Conservation (phyloP, 2,888 invertebrate genomes). For the Agriopis leucophaearia region DNA sequence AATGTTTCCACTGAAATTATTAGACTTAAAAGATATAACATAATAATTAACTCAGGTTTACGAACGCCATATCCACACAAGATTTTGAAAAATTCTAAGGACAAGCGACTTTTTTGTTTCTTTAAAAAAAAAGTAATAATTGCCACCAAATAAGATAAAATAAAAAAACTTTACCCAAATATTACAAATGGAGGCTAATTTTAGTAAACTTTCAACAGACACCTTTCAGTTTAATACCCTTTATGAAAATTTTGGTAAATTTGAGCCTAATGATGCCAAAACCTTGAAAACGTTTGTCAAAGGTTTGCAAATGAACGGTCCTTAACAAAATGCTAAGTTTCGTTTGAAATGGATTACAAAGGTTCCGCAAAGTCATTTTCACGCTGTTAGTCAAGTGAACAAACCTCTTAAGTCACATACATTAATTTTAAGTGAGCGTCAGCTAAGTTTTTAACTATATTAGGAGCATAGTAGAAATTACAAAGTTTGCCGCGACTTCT, state of each 20-base stretch:
- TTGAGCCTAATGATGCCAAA: constrained; percentile 26
- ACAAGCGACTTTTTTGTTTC: too few relatives aligned
- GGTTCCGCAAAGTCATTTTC: constrained; percentile 36
- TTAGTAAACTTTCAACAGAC: not conserved
- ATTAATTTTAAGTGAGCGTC: constrained; percentile 32
- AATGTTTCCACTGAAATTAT: too few relatives aligned
- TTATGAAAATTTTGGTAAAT: constrained; percentile 21
- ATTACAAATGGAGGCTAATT: not conserved
- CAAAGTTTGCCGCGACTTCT: not conserved
- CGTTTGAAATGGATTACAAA: constrained; percentile 34
- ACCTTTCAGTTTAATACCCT: constrained; percentile 4
- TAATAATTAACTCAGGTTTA: too few relatives aligned
- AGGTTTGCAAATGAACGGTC: constrained; percentile 25
- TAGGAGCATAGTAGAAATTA: constrained; percentile 13
- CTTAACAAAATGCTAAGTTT: constrained; percentile 30
- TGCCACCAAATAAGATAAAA: not conserved
- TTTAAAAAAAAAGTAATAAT: not conserved
- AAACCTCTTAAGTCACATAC: constrained; percentile 28
- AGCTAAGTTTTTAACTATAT: constrained; percentile 23
- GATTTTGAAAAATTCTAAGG: too few relatives aligned
- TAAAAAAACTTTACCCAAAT: not conserved
- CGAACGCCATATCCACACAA: too few relatives aligned
- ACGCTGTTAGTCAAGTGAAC: constrained; percentile 31
- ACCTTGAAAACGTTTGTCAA: constrained; percentile 25
- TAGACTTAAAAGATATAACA: too few relatives aligned